phyloP scores from a whole-genome alignment of 2,797 vertebrate species.

The Tapera naevia region DNA sequence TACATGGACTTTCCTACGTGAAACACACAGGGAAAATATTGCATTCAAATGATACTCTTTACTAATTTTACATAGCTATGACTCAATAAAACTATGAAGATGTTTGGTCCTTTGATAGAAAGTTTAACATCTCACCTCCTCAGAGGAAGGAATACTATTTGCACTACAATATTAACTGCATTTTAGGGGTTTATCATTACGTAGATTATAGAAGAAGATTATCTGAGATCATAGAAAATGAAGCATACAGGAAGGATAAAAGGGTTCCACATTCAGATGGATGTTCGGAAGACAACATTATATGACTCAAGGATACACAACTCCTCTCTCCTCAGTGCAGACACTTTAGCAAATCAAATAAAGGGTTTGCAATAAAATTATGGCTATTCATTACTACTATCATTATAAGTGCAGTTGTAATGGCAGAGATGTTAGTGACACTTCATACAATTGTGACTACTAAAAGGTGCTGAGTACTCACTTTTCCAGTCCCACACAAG shows the following conservation, averaged over 20 bases:
- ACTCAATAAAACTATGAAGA: neutral
- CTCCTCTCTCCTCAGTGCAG: neutral
- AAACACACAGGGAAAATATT: neutral
- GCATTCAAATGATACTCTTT: neutral
- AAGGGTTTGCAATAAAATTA: neutral
- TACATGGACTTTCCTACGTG: neutral
- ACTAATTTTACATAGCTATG: neutral
- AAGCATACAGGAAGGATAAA: neutral
- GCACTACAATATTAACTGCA: neutral
- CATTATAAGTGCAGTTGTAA: neutral
- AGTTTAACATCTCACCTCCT: neutral
- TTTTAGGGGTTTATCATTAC: neutral
- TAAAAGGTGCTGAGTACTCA: neutral
- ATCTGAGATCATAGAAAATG: neutral
- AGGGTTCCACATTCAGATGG: neutral
- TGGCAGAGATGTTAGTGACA: neutral
- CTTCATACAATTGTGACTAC: neutral
- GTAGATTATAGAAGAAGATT: neutral
- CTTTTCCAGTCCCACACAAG: neutral
- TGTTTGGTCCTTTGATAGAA: accelerated
- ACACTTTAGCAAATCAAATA: neutral
- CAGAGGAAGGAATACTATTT: neutral
- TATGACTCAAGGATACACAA: neutral
- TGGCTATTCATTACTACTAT: neutral
- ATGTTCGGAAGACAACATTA: neutral